Conservation (phyloP, 1,140 invertebrate genomes). For the Batillaria attramentaria region DNA sequence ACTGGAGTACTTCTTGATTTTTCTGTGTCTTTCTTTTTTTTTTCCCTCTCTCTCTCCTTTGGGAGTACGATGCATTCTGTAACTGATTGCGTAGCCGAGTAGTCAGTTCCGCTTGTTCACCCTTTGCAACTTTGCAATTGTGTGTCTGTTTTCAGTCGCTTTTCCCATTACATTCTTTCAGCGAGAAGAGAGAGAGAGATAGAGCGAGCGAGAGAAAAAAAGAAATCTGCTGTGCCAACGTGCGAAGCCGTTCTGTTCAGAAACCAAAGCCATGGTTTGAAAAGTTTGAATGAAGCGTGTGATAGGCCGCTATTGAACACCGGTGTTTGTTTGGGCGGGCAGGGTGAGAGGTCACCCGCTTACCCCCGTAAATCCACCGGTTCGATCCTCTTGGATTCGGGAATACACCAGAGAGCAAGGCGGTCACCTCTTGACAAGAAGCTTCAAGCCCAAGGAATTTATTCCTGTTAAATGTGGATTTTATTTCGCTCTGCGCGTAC, state of each 20-base stretch:
- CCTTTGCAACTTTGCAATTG: not conserved
- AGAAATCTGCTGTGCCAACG: not conserved
- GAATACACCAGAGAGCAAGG: not conserved
- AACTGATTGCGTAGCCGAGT: too few species aligned
- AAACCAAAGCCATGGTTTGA: not conserved
- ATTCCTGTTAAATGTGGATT: not conserved
- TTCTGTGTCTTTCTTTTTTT: too few species aligned
- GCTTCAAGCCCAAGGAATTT: not conserved
- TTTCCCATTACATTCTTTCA: not conserved
- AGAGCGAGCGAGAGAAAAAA: not conserved
- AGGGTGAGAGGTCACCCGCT: slow-evolving; percentile 11
- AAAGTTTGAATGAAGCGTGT: not conserved
- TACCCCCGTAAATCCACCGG: not conserved
- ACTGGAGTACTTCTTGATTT: too few species aligned
- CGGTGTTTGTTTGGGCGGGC: not conserved
- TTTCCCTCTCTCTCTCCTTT: too few species aligned
- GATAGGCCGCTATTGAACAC: not conserved
- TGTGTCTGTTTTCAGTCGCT: not conserved
- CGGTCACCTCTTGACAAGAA: not conserved
- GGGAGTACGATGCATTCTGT: too few species aligned
- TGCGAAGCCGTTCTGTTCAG: too few species aligned
- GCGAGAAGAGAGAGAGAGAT: not conserved
- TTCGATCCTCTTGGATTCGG: not conserved
- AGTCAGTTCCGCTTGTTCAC: too few species aligned
- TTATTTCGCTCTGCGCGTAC: not conserved